Evolutionary conservation across 2,797 vertebrate species (phyloP).

Genomic region (Eurystomus glaucurus): DNA sequence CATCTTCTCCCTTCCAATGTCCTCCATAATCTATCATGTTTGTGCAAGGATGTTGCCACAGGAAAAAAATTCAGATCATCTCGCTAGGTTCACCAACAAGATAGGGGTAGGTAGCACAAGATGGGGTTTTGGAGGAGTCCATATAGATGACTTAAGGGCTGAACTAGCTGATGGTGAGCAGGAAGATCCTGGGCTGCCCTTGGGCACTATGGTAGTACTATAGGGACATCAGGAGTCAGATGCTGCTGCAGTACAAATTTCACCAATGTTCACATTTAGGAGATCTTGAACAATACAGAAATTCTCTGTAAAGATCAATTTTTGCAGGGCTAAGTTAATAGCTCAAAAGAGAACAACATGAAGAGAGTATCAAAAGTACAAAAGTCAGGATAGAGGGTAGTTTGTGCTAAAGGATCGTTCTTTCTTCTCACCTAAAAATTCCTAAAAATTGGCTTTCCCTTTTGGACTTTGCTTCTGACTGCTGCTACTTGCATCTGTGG

Average conservation of each 20-base stretch:
- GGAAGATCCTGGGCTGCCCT: accelerated
- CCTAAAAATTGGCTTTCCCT: background rate
- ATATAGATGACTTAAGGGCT: background rate
- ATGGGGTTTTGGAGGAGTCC: background rate
- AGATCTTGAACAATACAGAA: background rate
- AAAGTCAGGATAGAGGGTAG: background rate
- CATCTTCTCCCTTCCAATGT: background rate
- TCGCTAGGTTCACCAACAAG: background rate
- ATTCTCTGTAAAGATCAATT: background rate
- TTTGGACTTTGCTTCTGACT: background rate
- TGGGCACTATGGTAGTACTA: background rate
- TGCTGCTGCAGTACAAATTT: background rate
- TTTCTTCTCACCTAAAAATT: background rate
- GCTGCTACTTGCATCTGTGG: background rate
- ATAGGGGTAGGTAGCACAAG: background rate
- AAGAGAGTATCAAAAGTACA: background rate
- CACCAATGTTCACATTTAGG: background rate
- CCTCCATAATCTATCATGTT: background rate
- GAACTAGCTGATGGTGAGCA: background rate
- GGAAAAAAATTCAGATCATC: background rate
- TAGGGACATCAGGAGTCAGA: background rate
- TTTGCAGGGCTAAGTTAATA: background rate
- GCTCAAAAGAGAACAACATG: background rate
- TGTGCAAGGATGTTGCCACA: background rate
- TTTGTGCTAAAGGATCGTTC: background rate